Evolutionary conservation across 2,888 invertebrate species (phyloP), one percentile per base, ranked within the genome.

Genomic region (Eudasyphora cyanicolor): DNA sequence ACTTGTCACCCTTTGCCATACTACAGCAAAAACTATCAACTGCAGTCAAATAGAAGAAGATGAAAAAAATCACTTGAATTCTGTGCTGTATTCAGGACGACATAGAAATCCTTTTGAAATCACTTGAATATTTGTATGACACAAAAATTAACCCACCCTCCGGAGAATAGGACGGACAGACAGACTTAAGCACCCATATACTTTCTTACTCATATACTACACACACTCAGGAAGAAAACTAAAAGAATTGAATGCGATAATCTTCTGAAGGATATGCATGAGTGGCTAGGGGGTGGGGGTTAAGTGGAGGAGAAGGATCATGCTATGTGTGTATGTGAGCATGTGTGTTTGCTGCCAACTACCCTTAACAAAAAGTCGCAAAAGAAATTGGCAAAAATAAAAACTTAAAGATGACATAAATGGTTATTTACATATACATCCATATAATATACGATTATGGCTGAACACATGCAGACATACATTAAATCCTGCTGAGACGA

Each of bases 141-240:
- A 82, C 27, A 82, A 19, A 79, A 79, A 76, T 79, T 79, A 79
- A 74, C 38, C 69, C 71, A 73, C 60, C 69, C 74, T 29, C 45
- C 27, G 24, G 32, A 49, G 42, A 57, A 38, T n/a, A 6, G 45
- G 17, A 35, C 12, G 67, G 3, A 21, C 51, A 42, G 17, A 54
- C 32, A 69, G 24, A 35, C 24, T n/a, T n/a, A 14, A 29, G 49
- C 32, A 32, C 5, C 14, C 19, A 74, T 10, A 62, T n/a, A n/a
- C n/a, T n/a, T n/a, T n/a, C n/a, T n/a, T n/a, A n/a, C n/a, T n/a
- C n/a, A n/a, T n/a, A n/a, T n/a, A n/a, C n/a, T n/a, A n/a, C n/a
- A n/a, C n/a, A n/a, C n/a, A n/a, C n/a, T n/a, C n/a, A n/a, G n/a
- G n/a, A n/a, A n/a, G n/a, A n/a, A 67, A 57, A 57, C 57, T 67